These are phyloP conservation scores for Carassius gibelio DNA, from an alignment of 2,113 vertebrate species.

Conservation along the genomic window DNA sequence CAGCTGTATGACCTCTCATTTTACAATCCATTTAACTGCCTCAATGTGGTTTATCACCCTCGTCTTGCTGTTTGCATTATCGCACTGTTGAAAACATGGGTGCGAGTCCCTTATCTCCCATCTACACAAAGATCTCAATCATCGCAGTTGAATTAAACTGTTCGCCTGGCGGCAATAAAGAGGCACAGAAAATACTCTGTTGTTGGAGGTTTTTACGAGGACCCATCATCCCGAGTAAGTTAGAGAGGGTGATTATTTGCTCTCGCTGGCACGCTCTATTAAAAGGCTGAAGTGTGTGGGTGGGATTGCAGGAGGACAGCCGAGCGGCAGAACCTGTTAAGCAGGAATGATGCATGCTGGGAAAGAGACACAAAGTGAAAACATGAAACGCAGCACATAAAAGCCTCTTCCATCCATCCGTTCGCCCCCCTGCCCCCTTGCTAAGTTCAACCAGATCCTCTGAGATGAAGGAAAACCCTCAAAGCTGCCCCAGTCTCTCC, in stretches of 20 bases:
- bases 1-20: constrained; percentile 24
- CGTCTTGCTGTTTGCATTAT: constrained; percentile 15
- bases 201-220: constrained; percentile 28
- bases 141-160: constrained; percentile 19
- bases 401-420: constrained; percentile 9
- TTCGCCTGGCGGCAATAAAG: constrained; percentile 36
- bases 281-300: constrained; percentile 42
- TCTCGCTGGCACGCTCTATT: constrained; percentile 28
- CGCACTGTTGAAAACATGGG: background rate
- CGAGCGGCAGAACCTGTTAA: background rate
- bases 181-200: background rate
- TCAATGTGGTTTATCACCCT: constrained; percentile 24
- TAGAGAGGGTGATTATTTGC: constrained; percentile 37
- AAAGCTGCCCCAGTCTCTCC: background rate
- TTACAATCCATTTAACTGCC: constrained; percentile 38
- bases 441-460: constrained; percentile 19
- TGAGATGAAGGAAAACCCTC: constrained; percentile 17
- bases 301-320: constrained; percentile 25
- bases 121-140: constrained; percentile 31
- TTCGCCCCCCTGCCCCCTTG: background rate
- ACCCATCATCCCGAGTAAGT: constrained; percentile 35
- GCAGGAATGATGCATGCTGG: constrained; percentile 38
- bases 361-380: constrained; percentile 32
- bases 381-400: constrained; percentile 24
- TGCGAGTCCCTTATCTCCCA: constrained; percentile 26